phyloP scores from a whole-genome alignment of 2,888 invertebrate species.

The Conus canariensis region DNA sequence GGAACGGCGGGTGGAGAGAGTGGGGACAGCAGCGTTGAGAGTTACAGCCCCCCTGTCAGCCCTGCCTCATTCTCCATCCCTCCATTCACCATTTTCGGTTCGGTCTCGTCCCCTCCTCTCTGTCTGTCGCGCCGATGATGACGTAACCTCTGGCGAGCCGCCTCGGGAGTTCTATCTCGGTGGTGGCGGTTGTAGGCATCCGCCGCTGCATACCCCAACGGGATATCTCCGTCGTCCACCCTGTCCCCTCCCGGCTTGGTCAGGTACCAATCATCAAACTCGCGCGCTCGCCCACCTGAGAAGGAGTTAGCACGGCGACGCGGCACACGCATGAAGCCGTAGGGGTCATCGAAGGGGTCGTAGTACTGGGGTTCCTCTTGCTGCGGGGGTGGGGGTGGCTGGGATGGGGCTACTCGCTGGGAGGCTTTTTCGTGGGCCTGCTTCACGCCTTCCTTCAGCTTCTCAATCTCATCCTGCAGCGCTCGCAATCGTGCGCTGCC shows the following conservation, averaged over 20 bases:
- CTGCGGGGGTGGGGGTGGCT: constrained; percentile 47
- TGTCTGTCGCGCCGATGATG: not conserved
- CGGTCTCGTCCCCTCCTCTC: not conserved
- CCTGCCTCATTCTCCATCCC: not conserved
- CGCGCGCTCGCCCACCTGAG: constrained; percentile 65
- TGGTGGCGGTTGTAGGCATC: constrained; percentile 59
- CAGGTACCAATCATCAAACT: constrained; percentile 69
- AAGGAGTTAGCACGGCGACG: constrained; percentile 71
- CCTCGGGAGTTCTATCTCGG: constrained; percentile 32
- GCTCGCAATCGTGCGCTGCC: constrained; percentile 63
- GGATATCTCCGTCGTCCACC: constrained; percentile 64
- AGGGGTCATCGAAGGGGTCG: constrained; percentile 71
- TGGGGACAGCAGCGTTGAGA: not conserved
- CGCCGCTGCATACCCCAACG: constrained; percentile 71
- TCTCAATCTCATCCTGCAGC: constrained; percentile 68
- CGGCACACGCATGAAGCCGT: constrained; percentile 72
- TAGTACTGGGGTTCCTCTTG: constrained; percentile 63
- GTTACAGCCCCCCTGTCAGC: not conserved
- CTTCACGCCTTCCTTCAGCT: constrained; percentile 64
- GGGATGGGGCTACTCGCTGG: constrained; percentile 51
- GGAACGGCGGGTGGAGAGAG: not conserved
- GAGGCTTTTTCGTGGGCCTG: constrained; percentile 60
- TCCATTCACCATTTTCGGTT: not conserved
- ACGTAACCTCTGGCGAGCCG: constrained; percentile 23
- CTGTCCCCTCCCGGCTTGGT: constrained; percentile 61